Base-by-base conservation (phyloP, 2,797 vertebrate genomes). In the Notoglanidium macrostoma region DNA sequence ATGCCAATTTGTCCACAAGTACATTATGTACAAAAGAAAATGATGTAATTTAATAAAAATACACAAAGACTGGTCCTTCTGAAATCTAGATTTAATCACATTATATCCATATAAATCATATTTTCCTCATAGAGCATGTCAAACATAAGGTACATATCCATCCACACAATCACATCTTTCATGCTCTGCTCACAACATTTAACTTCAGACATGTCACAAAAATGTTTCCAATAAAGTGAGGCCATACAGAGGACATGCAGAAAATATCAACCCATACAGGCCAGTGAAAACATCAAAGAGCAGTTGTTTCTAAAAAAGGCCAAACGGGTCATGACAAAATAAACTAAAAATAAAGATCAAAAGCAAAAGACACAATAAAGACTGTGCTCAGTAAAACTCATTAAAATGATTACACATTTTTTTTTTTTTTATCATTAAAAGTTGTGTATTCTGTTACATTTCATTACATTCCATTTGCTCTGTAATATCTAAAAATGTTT, bases 41-140 rank as follows among this genome's bases (percentile, higher is more conserved):
- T 14, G 0, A 35, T 29, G 19, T 49, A 49, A 72, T 67, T 2
- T 26, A 87, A 87, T 83, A 77, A 46, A 76, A 73, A 40, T 15
- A 26, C 87, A 85, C 83, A 73, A 59, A 61, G 17, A 11, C 61
- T 21, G 19, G 54, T 86, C 29, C 57, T 87, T 83, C 70, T 83
- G 70, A 87, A 88, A 86, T 89, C 59, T 88, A 87, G 85, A 59
- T 90, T 91, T 90, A 90, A 89, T 91, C 88, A 90, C 83, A 87
- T 86, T 78, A 87, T 78, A 90, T 82, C 77, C 85, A 87, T 78
- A 77, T 55, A 78, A 89, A 85, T 86, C 87, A 55, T 32, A 77
- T 79, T 63, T 83, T 88, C 86, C 77, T 81, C 51, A 86, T 67
- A 55, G 73, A 83, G 79, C 83, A 44, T 11, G 26, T 77, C 0